Evolutionary conservation across 2,113 vertebrate species (phyloP).

Genomic region (Diglossa brunneiventris): DNA sequence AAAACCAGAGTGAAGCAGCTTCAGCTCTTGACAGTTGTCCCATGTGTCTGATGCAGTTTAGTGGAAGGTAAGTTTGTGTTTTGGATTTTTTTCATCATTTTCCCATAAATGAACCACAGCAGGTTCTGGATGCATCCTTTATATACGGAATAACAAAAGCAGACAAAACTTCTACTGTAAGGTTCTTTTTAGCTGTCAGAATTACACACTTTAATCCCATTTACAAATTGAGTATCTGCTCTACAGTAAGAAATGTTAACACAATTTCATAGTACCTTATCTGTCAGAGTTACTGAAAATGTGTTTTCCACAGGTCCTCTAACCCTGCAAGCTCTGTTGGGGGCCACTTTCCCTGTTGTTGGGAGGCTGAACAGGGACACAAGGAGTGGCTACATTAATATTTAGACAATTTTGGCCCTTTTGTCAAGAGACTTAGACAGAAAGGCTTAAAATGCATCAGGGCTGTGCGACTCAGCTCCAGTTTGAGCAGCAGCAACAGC

Average conservation of each 20-base stretch:
- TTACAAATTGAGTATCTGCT: not conserved
- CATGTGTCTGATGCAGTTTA: constrained; percentile 80
- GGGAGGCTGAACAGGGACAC: not conserved
- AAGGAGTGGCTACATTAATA: not conserved
- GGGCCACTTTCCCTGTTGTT: not conserved
- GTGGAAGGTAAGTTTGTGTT: constrained; percentile 72
- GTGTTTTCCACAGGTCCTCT: not conserved
- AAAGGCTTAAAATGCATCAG: not conserved
- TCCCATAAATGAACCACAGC: not conserved
- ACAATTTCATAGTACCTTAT: not conserved
- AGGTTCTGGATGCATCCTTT: not conserved
- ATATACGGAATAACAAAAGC: not conserved
- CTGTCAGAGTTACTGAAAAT: not conserved
- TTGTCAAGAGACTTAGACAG: not conserved
- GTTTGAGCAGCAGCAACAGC: not conserved
- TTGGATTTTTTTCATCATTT: not conserved
- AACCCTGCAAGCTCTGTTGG: too few relatives aligned
- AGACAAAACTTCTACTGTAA: not conserved
- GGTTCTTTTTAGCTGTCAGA: not conserved
- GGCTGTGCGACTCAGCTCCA: not conserved
- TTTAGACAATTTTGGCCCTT: not conserved
- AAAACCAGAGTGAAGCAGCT: not conserved
- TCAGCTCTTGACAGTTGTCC: constrained; percentile 78
- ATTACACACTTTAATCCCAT: not conserved
- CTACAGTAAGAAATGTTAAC: not conserved